These are phyloP conservation scores for Diogma glabrata DNA, from an alignment of 2,888 invertebrate species.

Conservation along the genomic window DNA sequence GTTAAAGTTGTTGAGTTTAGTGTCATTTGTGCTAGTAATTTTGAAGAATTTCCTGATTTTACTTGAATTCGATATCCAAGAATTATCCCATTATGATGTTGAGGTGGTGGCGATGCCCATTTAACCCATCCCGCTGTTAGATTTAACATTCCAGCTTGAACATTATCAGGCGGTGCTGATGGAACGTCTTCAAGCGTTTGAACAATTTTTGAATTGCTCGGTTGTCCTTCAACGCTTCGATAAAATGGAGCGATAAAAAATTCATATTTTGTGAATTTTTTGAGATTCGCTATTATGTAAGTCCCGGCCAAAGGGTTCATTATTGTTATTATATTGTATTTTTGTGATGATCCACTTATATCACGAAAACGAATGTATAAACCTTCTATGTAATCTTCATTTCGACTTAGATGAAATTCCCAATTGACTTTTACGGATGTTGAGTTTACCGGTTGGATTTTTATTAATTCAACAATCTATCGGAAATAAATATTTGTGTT, in stretches of 20 bases:
- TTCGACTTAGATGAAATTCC: slow-evolving; percentile 36
- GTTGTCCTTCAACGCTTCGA: slow-evolving; percentile 76
- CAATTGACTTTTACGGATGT: slow-evolving; percentile 44
- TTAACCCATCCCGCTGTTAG: slow-evolving; percentile 65
- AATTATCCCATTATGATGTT: slow-evolving; percentile 60
- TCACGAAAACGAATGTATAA: slow-evolving; percentile 55
- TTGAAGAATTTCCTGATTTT: slow-evolving; percentile 38
- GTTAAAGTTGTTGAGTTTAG: slow-evolving; percentile 82
- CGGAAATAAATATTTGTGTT: slow-evolving; percentile 4
- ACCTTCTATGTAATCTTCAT: slow-evolving; percentile 41
- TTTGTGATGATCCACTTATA: slow-evolving; percentile 45
- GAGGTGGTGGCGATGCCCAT: slow-evolving; percentile 70
- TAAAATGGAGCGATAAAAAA: slow-evolving; percentile 80
- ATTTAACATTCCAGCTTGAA: slow-evolving; percentile 68
- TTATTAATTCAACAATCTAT: slow-evolving; percentile 58
- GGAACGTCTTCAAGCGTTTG: slow-evolving; percentile 81
- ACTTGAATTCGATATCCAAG: slow-evolving; percentile 46
- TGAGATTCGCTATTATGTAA: slow-evolving; percentile 57
- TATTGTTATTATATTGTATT: slow-evolving; percentile 55
- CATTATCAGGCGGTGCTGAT: slow-evolving; percentile 65
- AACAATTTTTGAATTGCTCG: slow-evolving; percentile 78
- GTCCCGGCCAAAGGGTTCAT: slow-evolving; percentile 47
- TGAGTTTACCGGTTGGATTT: slow-evolving; percentile 42
- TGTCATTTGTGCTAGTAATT: slow-evolving; percentile 67
- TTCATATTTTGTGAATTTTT: slow-evolving; percentile 74